These are phyloP conservation scores for Girardia tigrina DNA, from an alignment of 2,888 invertebrate genomes.

Conservation along the genomic window DNA sequence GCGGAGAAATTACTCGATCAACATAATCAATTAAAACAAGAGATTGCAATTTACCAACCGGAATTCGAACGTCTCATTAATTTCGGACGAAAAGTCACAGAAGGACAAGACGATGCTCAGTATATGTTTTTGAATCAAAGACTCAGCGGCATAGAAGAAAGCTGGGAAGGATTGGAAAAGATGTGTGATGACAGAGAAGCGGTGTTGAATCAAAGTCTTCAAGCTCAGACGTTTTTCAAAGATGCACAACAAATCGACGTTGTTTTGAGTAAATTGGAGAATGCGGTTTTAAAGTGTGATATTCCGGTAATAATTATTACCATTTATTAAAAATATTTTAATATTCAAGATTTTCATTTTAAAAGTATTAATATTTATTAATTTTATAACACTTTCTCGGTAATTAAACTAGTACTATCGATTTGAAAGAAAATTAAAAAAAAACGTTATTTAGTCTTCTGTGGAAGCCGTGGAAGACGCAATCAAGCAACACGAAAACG, in stretches of 20 bases:
- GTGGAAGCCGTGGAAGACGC: slow-evolving; percentile 91
- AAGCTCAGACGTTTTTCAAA: slow-evolving; percentile 67
- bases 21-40: slow-evolving; percentile 93
- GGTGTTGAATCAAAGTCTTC: slow-evolving; percentile 78
- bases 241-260: slow-evolving; percentile 96
- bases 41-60: slow-evolving; percentile 95
- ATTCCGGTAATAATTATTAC: slow-evolving; percentile 62
- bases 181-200: slow-evolving; percentile 99
- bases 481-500: slow-evolving; percentile 91
- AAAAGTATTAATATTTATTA: neutral
- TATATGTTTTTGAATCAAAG: slow-evolving; percentile 94
- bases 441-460: slow-evolving; percentile 56
- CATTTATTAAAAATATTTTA: slow-evolving; percentile 26
- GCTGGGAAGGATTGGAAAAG: slow-evolving; percentile 95
- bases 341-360: neutral
- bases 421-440: too few species aligned
- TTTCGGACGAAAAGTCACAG: slow-evolving; percentile 61
- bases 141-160: slow-evolving; percentile 88
- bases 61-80: slow-evolving; percentile 99
- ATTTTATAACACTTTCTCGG: too few species aligned
- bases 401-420: too few species aligned
- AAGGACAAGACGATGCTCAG: slow-evolving; percentile 76
- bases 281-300: slow-evolving; percentile 86
- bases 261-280: slow-evolving; percentile 89
- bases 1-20: slow-evolving; percentile 90